Evolutionary conservation across 2,888 invertebrate genomes (phyloP), one percentile per base, ranked within the genome.

Genomic region (Hypolimnas misippus): DNA sequence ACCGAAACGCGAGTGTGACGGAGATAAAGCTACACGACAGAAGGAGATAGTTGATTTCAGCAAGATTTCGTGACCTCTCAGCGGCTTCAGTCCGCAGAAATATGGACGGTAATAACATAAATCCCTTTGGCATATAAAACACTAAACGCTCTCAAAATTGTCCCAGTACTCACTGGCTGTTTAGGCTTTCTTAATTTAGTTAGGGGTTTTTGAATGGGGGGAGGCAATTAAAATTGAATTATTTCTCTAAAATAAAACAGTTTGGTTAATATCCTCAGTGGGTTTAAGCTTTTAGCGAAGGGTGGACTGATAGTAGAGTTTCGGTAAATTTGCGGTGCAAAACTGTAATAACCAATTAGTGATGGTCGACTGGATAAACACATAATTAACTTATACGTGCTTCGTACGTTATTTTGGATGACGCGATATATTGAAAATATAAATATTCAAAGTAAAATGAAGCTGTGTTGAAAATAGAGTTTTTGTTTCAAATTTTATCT

Each of bases 31-130:
- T 72, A 80, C 83, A 79, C 71, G 78, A 61, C 42, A 58, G 77
- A 89, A 70, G 69, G 78, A 73, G 83, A 79, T 60, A 68, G 53
- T 65, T 67, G 72, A 78, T 81, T 82, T 82, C 81, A 78, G 84
- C 85, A 85, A 89, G 90, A 90, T 86, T 89, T 84, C 89, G 92
- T 91, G 92, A 91, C 92, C 91, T 92, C 89, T 92, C 92, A 89
- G 81, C 89, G 82, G 85, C 85, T 89, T 86, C 87, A 84, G 89
- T 84, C 87, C 84, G 84, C 83, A 91, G 86, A 92, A 92, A 92
- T 92, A 92, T 92, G 92, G 89, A 85, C 83, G 86, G 92, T 89
- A 92, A 92, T 92, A 92, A 92, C 89, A 91, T 92, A 92, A 92
- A 92, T 92, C 92, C 91, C 85, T 88, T 86, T 83, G 87, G 91